Evolutionary conservation across 1,140 invertebrate genomes (phyloP), one percentile per base, ranked within the genome.

Genomic region (Listronotus bonariensis): DNA sequence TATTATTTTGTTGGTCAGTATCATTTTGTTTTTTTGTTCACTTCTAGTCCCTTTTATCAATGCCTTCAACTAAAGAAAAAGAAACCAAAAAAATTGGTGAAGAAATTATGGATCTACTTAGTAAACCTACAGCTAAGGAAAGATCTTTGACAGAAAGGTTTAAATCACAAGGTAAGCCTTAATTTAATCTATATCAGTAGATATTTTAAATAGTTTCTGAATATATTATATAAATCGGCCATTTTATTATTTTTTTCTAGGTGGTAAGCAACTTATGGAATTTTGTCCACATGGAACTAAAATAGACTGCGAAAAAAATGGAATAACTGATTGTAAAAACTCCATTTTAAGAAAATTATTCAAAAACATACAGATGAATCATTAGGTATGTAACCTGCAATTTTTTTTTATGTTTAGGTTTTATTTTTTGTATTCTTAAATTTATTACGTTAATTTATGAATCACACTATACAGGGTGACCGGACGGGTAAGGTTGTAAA

Each of bases 321-420:
- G 83, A 74, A 69, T 79, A 57, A 57, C 42, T 52, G 79, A 84
- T 66, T 99, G 96, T 80, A 90, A 89, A 63, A 96, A 76, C 82
- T 98, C 20, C 96, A 99, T 80, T 99, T 98, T 77, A 93, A 93
- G 75, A 98, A 98, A 83, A 98, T 98, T 61, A 96, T 98, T 67
- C 95, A 98, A 78, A 87, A 88, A 64, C 96, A 98, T 77, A 99
- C 97, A 0, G 97, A 98, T 79, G 96, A 98, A 80, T 88, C 92
- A 0, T 82, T 99, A 6, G 96, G 96, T 0, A 96, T 98, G 26
- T 45, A 6, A n/a, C 20, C 20, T 3, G 5, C 20, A 26, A 26
- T 26, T 26, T 26, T 26, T 26, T 26, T 26, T 26, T 26, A 26
- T 3, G 20, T 26, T n/a, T 26, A 26, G 1, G 20, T 26, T 26